Evolutionary conservation across 1,140 invertebrate genomes (phyloP), one percentile per base, ranked within the genome.

Genomic region (Aphis gossypii): DNA sequence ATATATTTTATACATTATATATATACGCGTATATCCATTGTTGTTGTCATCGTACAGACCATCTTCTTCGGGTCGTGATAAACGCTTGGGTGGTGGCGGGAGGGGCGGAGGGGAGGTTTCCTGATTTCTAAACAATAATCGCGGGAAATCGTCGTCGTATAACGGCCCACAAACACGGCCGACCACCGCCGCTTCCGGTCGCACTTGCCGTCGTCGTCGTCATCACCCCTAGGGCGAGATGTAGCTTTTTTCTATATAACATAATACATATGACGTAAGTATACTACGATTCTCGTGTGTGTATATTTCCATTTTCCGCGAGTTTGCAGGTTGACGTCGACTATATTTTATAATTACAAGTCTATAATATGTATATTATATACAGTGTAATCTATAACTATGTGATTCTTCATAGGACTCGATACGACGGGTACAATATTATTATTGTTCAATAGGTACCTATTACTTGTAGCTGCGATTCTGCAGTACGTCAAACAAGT

Each of bases 111-210:
- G n/a, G 68, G 9, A 48, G 91, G 46, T 92, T 92, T 83, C 91
- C 91, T 83, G 46, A 51, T 92, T 92, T 92, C 76, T 25, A 83
- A 92, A 92, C 91, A 92, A 92, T 92, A 92, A 92, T 92, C 60
- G 76, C 68, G n/a, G 46, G 38, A 48, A 90, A 68, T 20, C 89
- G 56, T 60, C n/a, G 21, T 54, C 38, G 56, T 56, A 30, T 90
- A 20, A 18, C 88, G 48, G 87, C 51, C 88, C 88, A 56, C 88
- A 89, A 56, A 56, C 88, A 21, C 8, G 23, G 38, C 91, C 60
- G 46, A 92, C 60, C 41, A 82, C 46, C 83, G 84, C 60, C 41
- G 91, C 46, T 92, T 92, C 91, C 91, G 91, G 68, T 30, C 68
- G 44, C 44, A 25, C 60, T 91, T 44, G 20, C 20, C 46, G 8